Evolutionary conservation across 2,888 invertebrate species (phyloP), one percentile per base, ranked within the genome.

Genomic region (Dynastes maya): DNA sequence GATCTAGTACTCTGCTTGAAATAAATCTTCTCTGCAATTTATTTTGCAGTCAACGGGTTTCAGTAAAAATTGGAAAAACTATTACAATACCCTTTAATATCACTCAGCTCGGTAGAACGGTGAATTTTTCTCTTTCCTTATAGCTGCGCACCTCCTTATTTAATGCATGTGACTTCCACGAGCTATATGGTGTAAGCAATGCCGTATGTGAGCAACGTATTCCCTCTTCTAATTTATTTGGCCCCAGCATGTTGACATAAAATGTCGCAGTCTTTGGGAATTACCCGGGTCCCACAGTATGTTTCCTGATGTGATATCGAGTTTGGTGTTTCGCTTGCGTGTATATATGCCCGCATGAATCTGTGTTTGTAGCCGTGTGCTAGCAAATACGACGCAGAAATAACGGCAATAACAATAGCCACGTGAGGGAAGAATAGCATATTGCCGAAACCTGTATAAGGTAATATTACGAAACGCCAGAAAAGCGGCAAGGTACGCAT

Each of bases 221-320:
- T 85, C 87, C 87, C 87, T 82, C 80, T 84, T 86, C 86, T 87
- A 86, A 87, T 87, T 87, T 87, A 86, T 86, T 84, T 83, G 83
- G 84, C 82, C 84, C 82, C 82, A 40, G 83, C 85, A 84, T 86
- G 86, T 86, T 85, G 86, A 85, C 86, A 85, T 86, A 85, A 84
- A 84, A 83, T 81, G 85, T 86, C 84, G 82, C 85, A 84, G 85
- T 84, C 85, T 86, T 83, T 86, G 87, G 87, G 87, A 87, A 87
- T 86, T 85, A 85, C 83, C 82, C 82, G 79, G 83, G 85, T 87
- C 87, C 87, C 87, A 87, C 84, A 82, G 85, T 87, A 87, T 87
- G 87, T 87, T 87, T 87, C 85, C 86, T 87, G 87, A 87, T 87
- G 86, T 84, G 87, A 81, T 72, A 58, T 71, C 76, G 49, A 63